Percentiles rank a stretch among this genome's conserved stretches.
These are phyloP conservation scores for Polyommatus icarus DNA, from an alignment of 2,888 invertebrate species.

Conservation along the genomic window DNA sequence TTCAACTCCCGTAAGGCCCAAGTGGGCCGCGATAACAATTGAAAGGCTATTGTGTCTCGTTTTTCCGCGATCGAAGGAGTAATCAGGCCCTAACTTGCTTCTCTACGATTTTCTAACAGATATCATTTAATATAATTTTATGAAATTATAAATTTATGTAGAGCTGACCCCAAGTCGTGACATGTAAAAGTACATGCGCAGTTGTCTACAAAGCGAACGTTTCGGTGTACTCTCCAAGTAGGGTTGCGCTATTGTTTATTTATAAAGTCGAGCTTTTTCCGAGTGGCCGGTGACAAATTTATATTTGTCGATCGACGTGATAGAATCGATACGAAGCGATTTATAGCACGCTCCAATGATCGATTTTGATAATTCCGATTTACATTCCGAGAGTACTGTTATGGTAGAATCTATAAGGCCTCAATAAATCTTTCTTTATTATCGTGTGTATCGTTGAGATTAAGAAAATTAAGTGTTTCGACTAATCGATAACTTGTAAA, in stretches of 20 bases:
- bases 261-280: conserved; percentile 74
- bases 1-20: too few species aligned
- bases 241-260: conserved; percentile 75
- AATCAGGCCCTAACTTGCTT: too few species aligned
- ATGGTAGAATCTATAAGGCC: not conserved
- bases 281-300: conserved; percentile 74
- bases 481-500: conserved; percentile 11
- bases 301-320: conserved; percentile 77
- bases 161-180: not conserved
- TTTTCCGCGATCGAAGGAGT: too few species aligned
- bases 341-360: conserved; percentile 72
- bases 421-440: not conserved
- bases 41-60: too few species aligned
- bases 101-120: too few species aligned
- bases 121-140: not conserved
- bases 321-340: conserved; percentile 74
- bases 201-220: conserved; percentile 67
- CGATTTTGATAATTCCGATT: conserved; percentile 71
- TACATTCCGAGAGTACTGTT: conserved; percentile 55
- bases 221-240: conserved; percentile 65
- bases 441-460: not conserved
- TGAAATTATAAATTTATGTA: not conserved
- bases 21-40: too few species aligned
- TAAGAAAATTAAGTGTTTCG: conserved; percentile 16
- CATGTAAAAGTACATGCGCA: conserved; percentile 56